Percentiles rank a stretch among this genome's conserved stretches.
These are phyloP conservation scores for Pseudorasbora parva DNA, from an alignment of 2,113 vertebrate species.

Conservation along the genomic window DNA sequence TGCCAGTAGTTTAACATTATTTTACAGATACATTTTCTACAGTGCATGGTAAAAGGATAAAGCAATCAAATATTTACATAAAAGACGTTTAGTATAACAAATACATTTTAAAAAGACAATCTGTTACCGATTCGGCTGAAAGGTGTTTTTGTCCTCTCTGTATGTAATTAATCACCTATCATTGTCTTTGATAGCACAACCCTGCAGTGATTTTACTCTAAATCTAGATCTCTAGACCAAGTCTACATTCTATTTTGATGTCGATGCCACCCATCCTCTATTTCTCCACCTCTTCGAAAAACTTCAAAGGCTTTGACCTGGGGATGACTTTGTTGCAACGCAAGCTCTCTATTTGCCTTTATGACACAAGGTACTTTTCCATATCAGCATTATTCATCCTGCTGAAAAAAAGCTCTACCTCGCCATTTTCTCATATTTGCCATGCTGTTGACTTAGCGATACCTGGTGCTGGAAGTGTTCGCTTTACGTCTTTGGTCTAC, in stretches of 20 bases:
- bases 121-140: not conserved
- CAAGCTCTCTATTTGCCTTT: slow-evolving; percentile 66
- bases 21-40: too few relatives aligned
- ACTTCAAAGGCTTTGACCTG: slow-evolving; percentile 76
- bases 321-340: slow-evolving; percentile 74
- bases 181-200: not conserved
- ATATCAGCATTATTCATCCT: slow-evolving; percentile 72
- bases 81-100: not conserved
- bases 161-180: not conserved
- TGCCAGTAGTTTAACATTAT: too few relatives aligned
- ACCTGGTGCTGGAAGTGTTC: slow-evolving; percentile 72
- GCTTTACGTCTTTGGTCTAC: slow-evolving; percentile 66
- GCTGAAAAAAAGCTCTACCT: slow-evolving; percentile 66
- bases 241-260: not conserved
- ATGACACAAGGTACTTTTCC: slow-evolving; percentile 73
- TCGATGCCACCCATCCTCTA: slow-evolving; percentile 19
- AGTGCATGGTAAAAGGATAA: not conserved
- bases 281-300: slow-evolving; percentile 26
- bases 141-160: not conserved
- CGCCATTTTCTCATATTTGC: slow-evolving; percentile 68
- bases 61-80: not conserved
- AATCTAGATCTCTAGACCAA: not conserved
- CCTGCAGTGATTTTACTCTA: not conserved
- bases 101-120: not conserved
- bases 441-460: slow-evolving; percentile 81